Evolutionary conservation across 2,888 invertebrate genomes (phyloP).

Genomic region (Leucophenga montana): DNA sequence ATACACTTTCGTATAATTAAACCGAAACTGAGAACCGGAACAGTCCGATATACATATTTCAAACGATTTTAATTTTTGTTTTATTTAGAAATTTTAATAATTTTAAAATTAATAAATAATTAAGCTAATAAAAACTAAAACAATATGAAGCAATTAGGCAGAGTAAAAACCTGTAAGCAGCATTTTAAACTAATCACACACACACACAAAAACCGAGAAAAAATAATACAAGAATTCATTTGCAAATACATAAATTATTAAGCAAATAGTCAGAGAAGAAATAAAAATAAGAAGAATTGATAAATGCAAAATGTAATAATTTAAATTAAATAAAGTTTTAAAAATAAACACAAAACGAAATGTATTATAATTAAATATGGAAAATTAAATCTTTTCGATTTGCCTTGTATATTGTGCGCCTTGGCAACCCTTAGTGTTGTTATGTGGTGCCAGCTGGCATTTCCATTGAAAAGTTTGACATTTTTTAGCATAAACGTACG

Average conservation of each 20-base stretch:
- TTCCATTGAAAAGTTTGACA: no score
- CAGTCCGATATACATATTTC: no score
- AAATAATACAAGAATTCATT: neutral
- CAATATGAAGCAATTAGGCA: conserved; percentile 40
- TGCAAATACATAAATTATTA: no score
- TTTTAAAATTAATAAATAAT: conserved; percentile 5
- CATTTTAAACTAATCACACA: neutral
- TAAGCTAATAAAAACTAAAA: conserved; percentile 23
- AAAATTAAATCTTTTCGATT: no score
- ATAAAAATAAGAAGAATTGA: conserved; percentile 26
- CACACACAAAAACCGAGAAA: conserved; percentile 3
- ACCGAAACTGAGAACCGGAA: no score
- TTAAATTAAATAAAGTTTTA: conserved; percentile 61
- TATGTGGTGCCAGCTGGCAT: no score
- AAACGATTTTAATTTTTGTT: conserved; percentile 43
- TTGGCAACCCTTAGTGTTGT: no score
- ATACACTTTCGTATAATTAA: no score
- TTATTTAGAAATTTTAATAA: conserved; percentile 22
- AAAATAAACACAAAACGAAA: conserved; percentile 49
- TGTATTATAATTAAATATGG: neutral
- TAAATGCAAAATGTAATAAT: conserved; percentile 54
- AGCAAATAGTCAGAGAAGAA: no score
- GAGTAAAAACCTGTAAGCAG: conserved; percentile 35
- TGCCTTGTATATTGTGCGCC: no score
- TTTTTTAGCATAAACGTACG: no score